A percentile compares a stretch with the other conserved stretches of the same genome.
phyloP scores from a whole-genome alignment of 2,888 invertebrate genomes.

The Tachina grossa region DNA sequence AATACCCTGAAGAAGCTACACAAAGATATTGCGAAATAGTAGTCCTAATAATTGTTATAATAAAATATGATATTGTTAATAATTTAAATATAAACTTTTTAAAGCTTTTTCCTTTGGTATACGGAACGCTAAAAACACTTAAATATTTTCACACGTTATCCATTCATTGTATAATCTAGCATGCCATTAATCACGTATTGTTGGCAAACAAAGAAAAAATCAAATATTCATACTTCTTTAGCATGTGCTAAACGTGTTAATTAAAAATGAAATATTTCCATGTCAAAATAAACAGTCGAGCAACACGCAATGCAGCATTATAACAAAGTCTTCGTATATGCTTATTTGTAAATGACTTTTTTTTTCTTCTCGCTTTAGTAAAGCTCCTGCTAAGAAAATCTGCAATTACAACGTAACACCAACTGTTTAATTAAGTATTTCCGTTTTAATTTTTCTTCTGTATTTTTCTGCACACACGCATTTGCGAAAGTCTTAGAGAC shows the following conservation, averaged over 20 bases:
- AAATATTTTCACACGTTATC: neutral
- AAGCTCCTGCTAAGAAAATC: neutral
- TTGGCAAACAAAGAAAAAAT: conserved; percentile 1
- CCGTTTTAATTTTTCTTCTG: neutral
- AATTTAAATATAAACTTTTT: too few relatives aligned
- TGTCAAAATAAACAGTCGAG: neutral
- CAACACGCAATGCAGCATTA: neutral
- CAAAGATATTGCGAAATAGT: too few relatives aligned
- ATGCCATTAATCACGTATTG: neutral
- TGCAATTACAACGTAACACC: conserved; percentile 11
- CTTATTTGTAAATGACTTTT: neutral
- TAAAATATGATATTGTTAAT: too few relatives aligned
- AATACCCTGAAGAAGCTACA: too few relatives aligned
- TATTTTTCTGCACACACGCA: conserved; percentile 1
- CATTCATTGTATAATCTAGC: neutral
- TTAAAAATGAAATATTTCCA: neutral
- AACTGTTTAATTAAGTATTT: conserved; percentile 35
- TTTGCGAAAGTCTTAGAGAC: neutral
- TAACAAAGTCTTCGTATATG: neutral
- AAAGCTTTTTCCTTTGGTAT: too few relatives aligned
- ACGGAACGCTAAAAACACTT: neutral
- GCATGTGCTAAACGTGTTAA: conserved; percentile 12
- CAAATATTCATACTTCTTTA: neutral
- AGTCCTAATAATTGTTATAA: too few relatives aligned
- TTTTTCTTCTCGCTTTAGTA: neutral